Percentiles rank a stretch among this genome's conserved stretches.
Conservation (phyloP, 30 jellyfish, hydroid and myxozoan species). For the Aurelia coerulea region DNA sequence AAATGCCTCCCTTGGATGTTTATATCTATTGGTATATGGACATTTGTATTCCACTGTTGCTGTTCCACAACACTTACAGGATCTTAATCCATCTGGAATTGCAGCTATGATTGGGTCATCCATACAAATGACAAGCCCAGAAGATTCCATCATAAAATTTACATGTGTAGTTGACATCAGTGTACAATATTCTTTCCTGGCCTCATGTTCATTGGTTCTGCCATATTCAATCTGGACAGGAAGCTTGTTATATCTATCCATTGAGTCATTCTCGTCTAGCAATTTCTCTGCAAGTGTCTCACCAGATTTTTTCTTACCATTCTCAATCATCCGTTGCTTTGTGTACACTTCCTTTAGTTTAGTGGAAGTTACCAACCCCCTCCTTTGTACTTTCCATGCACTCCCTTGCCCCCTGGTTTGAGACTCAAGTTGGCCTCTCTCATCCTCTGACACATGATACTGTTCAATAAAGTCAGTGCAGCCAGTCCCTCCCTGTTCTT, state of each 20-base stretch:
- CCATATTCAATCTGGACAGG: conserved; percentile 29
- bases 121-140: conserved; percentile 21
- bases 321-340: conserved; percentile 5
- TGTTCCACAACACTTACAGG: conserved; percentile 42
- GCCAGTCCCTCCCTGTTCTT: conserved; percentile 21
- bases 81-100: conserved; percentile 36
- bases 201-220: conserved; percentile 18
- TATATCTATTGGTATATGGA: conserved; percentile 13
- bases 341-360: conserved; percentile 7
- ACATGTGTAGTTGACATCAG: conserved; percentile 22
- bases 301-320: background rate
- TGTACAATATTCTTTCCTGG: conserved; percentile 1
- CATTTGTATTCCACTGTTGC: conserved; percentile 45
- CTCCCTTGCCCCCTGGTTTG: conserved; percentile 17
- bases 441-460: background rate
- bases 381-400: conserved; percentile 26
- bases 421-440: conserved; percentile 9
- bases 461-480: conserved; percentile 13
- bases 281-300: conserved; percentile 13
- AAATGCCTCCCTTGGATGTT: conserved; percentile 27
- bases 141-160: conserved; percentile 4
- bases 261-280: conserved; percentile 15
- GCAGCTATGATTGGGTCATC: conserved; percentile 38
- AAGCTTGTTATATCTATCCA: conserved; percentile 8
- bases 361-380: conserved; percentile 2